Base-by-base conservation (phyloP, 2,888 invertebrate genomes). In the Morpho helenor region DNA sequence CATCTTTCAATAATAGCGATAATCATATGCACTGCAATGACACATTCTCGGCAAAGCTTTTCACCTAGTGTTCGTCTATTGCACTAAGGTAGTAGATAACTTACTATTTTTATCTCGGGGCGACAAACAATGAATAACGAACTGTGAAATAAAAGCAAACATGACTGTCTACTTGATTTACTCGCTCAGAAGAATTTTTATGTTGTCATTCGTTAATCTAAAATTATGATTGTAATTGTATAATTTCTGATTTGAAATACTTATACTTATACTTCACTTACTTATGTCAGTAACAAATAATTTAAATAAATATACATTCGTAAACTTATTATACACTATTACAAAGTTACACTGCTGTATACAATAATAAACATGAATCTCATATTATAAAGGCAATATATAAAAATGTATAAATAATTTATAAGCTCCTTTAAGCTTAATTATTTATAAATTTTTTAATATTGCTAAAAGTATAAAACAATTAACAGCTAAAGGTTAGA, bases 121-220 rank as follows among this genome's bases (percentile, higher is more conserved):
- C 63, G 64, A 69, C 71, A 67, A 68, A 73, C 72, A 70, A 72
- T 70, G 75, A 72, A 74, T 76, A 80, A 77, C 74, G 76, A 77
- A 79, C 74, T 75, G 76, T 71, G 66, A 75, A 75, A 74, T 72
- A 70, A 74, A 75, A 72, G 72, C 72, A 74, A 75, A 75, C 72
- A 69, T 67, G 62, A 66, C 64, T 64, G 63, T 62, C 60, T 56
- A 59, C 65, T 64, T 69, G 61, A 64, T 66, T 64, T 61, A 66
- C 62, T 61, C 56, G 48, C 52, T 52, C 42, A 52, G 31, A 7
- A n/a, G 7, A 43, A n/a, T 43, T 23, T 7, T 51, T 23, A 23
- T 5, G 8, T 8, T 51, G 2, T n/a, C 23, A 51, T n/a, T 1
- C 5, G 3, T 5, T 31, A 31, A 31, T 31, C 3, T 31, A 31